These are phyloP conservation scores for Porites rus DNA, from an alignment of 92 coral and sea anemone species.

Conservation along the genomic window DNA sequence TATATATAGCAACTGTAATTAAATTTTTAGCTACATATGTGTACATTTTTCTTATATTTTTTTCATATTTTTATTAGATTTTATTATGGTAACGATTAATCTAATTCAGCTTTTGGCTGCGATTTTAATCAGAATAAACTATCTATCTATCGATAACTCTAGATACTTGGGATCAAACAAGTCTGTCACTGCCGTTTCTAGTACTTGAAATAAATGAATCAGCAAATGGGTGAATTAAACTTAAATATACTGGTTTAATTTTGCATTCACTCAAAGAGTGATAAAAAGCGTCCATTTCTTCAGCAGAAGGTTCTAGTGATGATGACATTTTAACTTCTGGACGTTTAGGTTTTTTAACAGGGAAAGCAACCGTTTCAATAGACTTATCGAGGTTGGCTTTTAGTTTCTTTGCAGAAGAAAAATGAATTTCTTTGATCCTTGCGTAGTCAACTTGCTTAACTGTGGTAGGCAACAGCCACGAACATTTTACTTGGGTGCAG, in stretches of 20 bases:
- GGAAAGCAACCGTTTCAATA: no score
- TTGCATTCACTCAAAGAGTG: constrained; percentile 51
- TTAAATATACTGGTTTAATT: constrained; percentile 31
- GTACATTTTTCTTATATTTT: no score
- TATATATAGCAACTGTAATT: no score
- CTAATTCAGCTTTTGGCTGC: no score
- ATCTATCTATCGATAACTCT: neutral
- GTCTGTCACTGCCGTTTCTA: constrained; percentile 5
- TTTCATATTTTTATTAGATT: no score
- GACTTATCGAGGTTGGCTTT: constrained; percentile 37
- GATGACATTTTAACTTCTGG: neutral
- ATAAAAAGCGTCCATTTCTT: constrained; percentile 31
- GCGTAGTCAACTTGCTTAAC: no score
- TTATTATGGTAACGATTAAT: no score
- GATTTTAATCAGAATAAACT: no score
- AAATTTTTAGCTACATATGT: no score
- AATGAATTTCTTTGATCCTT: constrained; percentile 60
- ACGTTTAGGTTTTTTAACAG: constrained; percentile 10
- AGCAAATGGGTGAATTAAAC: constrained; percentile 4
- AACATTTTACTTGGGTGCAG: neutral
- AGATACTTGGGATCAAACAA: constrained; percentile 40
- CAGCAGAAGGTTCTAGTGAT: constrained; percentile 27
- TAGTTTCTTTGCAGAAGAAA: constrained; percentile 55
- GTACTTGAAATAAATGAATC: constrained; percentile 28
- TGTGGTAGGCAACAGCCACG: neutral